These are phyloP conservation scores for Thera britannica DNA, from an alignment of 2,888 invertebrate genomes.

Conservation along the genomic window DNA sequence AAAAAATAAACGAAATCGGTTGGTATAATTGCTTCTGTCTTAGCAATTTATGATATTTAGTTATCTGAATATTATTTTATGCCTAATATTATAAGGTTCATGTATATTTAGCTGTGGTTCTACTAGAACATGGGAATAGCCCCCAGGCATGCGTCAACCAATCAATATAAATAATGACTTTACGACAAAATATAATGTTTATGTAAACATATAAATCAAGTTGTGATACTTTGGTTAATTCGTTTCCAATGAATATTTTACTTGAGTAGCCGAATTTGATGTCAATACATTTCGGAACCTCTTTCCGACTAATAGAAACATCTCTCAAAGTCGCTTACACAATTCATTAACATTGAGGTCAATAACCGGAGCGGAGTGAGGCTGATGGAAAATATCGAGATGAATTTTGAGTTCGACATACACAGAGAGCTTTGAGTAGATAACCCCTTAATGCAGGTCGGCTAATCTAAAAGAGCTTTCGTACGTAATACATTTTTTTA, in stretches of 20 bases:
- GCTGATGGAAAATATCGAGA: slow-evolving; percentile 55
- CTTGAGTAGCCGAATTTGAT: slow-evolving; percentile 30
- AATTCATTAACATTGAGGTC: slow-evolving; percentile 76
- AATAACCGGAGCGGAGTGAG: slow-evolving; percentile 69
- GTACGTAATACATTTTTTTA: slow-evolving; percentile 43
- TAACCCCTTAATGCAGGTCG: slow-evolving; percentile 74
- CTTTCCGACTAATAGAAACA: slow-evolving; percentile 61
- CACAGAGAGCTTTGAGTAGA: slow-evolving; percentile 51
- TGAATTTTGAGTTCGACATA: slow-evolving; percentile 76
- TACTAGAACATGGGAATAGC: slow-evolving; percentile 15
- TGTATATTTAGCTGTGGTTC: slow-evolving; percentile 22
- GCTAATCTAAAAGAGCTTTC: slow-evolving; percentile 54
- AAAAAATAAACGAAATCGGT: slow-evolving; percentile 24
- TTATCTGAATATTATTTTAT: slow-evolving; percentile 22
- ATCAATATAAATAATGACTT: slow-evolving; percentile 26
- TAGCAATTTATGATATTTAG: slow-evolving; percentile 41
- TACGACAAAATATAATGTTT: slow-evolving; percentile 40
- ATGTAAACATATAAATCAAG: slow-evolving; percentile 50
- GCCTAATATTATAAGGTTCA: slow-evolving; percentile 21
- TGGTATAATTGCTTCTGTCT: slow-evolving; percentile 45
- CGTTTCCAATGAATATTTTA: slow-evolving; percentile 60
- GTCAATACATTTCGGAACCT: slow-evolving; percentile 34
- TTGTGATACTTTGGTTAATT: slow-evolving; percentile 69
- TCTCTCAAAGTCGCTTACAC: slow-evolving; percentile 68
- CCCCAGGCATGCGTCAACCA: slow-evolving; percentile 36